Base-by-base conservation (phyloP, 2,888 invertebrate genomes). In the Kryphioiulus occultus region DNA sequence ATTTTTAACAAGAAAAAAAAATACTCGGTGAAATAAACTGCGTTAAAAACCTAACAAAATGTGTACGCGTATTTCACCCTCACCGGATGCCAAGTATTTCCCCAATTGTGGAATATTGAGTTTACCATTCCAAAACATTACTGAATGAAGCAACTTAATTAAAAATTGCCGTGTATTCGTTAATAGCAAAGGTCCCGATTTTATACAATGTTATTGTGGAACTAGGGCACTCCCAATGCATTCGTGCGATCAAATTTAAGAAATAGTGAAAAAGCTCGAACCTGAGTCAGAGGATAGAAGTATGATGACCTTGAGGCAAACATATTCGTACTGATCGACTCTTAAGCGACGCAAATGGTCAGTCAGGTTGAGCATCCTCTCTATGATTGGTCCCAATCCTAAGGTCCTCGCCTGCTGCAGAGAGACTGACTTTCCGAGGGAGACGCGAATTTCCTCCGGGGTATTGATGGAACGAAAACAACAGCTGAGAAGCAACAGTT, bases 271-370 rank as follows among this genome's bases (percentile, higher is more conserved):
- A 26, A 44, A 15, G 10, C n/a, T 42, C 44, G 19, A 26, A 90
- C 91, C 92, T 42, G 42, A 92, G 98, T 98, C 97, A 91, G 98
- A 97, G 90, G 97, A 96, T 90, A 98, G 94, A 87, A 98, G 94
- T 89, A 98, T 95, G 91, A 98, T 96, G 90, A 97, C 97, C 93
- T 99, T 99, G 94, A 99, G 95, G 90, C 98, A 98, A 90, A 98
- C 98, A 92, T 98, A 99, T 93, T 99, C 99, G 92, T 98, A 98
- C 91, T 97, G 95, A 93, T 99, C 98, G 59, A 99, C 96, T 90
- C 96, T 94, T 89, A 99, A 93, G 90, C 98, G 93, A 90, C 98
- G 93, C 91, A 99, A 93, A 92, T 98, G 97, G 91, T 98, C 97
- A 0, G 98, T 97, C 92, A 99, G 96, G 92, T 97, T 96, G 90